Evolutionary conservation across 2,113 vertebrate species (phyloP).

Genomic region (Barbus barbus): DNA sequence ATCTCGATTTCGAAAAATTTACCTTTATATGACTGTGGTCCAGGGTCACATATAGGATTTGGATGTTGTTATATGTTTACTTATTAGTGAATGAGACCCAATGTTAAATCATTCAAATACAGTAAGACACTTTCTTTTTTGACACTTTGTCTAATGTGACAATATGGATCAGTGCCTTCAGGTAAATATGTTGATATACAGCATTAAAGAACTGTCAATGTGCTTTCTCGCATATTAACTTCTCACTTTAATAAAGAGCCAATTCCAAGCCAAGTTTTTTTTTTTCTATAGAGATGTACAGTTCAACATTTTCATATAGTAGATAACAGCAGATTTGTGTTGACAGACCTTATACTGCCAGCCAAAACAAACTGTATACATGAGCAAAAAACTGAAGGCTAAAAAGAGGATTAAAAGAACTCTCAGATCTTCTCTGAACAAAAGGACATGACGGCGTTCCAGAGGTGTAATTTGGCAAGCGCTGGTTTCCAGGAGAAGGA

Average conservation of each 20-base stretch:
- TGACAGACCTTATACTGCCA: background rate
- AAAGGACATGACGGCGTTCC: constrained; percentile 17
- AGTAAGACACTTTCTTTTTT: background rate
- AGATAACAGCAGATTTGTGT: background rate
- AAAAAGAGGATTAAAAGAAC: constrained; percentile 2
- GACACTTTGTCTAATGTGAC: background rate
- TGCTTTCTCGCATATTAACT: background rate
- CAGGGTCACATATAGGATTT: too few species aligned
- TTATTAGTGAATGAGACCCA: background rate
- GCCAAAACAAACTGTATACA: background rate
- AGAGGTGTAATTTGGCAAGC: constrained; percentile 27
- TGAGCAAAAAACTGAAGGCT: background rate
- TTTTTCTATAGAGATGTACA: background rate
- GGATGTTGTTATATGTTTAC: background rate
- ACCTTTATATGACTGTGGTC: too few species aligned
- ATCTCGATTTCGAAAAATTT: too few species aligned
- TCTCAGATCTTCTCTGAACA: constrained; percentile 6
- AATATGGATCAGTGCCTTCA: background rate
- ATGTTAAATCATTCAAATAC: background rate
- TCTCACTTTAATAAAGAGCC: background rate
- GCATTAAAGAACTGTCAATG: background rate
- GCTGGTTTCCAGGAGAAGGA: constrained; percentile 22
- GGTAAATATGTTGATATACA: background rate
- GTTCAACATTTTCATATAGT: background rate
- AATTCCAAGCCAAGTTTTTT: background rate